Base-by-base conservation (phyloP, 2,113 vertebrate species). In the Carassius auratus region DNA sequence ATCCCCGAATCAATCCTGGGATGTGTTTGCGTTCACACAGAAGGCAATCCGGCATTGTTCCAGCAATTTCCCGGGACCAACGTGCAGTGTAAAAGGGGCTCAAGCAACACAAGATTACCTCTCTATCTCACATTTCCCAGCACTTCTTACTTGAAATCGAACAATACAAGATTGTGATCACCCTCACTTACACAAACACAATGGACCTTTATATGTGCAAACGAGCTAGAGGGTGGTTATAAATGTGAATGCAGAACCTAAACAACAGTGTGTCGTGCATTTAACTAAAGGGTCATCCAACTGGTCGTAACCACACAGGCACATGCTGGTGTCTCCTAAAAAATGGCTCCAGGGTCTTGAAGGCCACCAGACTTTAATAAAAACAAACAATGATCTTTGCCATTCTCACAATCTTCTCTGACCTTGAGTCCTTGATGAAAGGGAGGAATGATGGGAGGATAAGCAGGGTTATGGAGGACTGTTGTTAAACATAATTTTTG, bases 121-220 rank as follows among this genome's bases (percentile, higher is more conserved):
- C 30, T 30, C 30, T 30, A 30, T 30, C 30, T 30, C 30, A 30
- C 30, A 30, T 85, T 88, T 38, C 61, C n/a, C 73, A 71, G 21
- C 36, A 66, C 74, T 80, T 86, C 84, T 84, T 86, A 83, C 84
- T 79, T 55, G 38, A 82, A 85, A 50, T 13, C 57, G 61, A 68
- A 85, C 42, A 88, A 45, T 30, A 48, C 79, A 79, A 50, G 80
- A 82, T 69, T 82, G 64, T 82, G 42, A 69, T 66, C 12, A 36
- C 13, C 61, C 61, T 85, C 84, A 19, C 50, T 74, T 55, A 73
- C 45, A 83, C 64, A 8, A 75, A 79, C 77, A 88, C 84, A 88
- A 80, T 80, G 21, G 2, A 45, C 45, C 68, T 88, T 86, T 84
- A 75, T 86, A 79, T 76, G 83, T 84, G 71, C 74, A 83, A 77